Conservation (phyloP, 2,888 invertebrate species). For the Eucera pruinosa region DNA sequence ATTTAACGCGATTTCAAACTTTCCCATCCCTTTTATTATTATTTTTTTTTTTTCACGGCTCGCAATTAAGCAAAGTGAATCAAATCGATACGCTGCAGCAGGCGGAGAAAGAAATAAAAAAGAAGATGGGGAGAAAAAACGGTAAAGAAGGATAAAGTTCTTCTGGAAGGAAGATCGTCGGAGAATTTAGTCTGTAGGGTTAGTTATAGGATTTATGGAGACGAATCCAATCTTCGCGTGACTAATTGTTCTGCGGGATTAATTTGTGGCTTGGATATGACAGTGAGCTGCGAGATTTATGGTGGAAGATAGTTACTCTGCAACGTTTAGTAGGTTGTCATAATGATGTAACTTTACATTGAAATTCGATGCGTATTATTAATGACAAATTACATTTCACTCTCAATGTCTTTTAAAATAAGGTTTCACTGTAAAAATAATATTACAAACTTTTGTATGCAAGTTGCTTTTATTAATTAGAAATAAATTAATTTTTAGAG, state of each 20-base stretch:
- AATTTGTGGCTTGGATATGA: conserved; percentile 19
- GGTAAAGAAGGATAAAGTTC: neutral
- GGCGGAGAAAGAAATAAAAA: neutral
- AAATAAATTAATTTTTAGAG: neutral
- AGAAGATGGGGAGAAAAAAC: too few species aligned
- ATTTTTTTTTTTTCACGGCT: too few species aligned
- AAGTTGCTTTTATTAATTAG: neutral
- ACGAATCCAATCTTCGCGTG: conserved; percentile 15
- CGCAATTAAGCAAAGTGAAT: neutral
- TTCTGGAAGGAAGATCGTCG: neutral
- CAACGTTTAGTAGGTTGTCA: conserved; percentile 17
- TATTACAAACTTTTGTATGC: too few species aligned
- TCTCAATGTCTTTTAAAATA: neutral
- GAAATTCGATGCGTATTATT: conserved; percentile 15
- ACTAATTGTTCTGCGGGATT: conserved; percentile 32
- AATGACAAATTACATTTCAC: neutral
- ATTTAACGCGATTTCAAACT: conserved; percentile 39
- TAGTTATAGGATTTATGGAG: conserved; percentile 5
- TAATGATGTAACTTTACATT: conserved; percentile 8
- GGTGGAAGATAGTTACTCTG: conserved; percentile 7
- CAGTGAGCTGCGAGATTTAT: conserved; percentile 29
- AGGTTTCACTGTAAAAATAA: neutral
- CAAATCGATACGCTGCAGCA: neutral
- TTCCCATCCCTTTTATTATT: neutral
- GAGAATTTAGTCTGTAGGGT: neutral